phyloP scores from a whole-genome alignment of 2,888 invertebrate genomes.

The Nymphalis polychloros region DNA sequence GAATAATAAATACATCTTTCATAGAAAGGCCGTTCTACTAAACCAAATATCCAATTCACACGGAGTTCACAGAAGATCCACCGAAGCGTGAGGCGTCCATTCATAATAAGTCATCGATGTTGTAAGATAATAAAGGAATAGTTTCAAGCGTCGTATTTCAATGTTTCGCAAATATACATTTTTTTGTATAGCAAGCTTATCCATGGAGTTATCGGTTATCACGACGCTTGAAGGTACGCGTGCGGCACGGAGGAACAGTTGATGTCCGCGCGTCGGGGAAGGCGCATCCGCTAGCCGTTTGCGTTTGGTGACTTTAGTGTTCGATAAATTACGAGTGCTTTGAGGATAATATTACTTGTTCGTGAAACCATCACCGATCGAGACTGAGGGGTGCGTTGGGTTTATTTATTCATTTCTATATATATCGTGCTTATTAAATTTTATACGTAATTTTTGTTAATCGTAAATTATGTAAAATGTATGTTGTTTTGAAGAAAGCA shows the following conservation, averaged over 20 bases:
- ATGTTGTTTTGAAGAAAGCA: background rate
- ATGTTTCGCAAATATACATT: slow-evolving; percentile 56
- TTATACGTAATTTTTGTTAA: background rate
- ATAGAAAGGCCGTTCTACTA: slow-evolving; percentile 27
- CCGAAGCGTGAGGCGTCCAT: slow-evolving; percentile 39
- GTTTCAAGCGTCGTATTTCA: slow-evolving; percentile 41
- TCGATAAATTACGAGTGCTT: slow-evolving; percentile 59
- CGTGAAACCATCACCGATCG: slow-evolving; percentile 49
- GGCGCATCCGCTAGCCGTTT: slow-evolving; percentile 69
- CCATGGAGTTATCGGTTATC: slow-evolving; percentile 73
- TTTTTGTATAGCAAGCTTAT: slow-evolving; percentile 59
- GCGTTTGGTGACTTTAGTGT: slow-evolving; percentile 60
- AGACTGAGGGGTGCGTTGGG: slow-evolving; percentile 59
- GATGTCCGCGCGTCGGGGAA: slow-evolving; percentile 77
- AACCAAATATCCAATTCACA: slow-evolving; percentile 34
- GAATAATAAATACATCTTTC: slow-evolving; percentile 3
- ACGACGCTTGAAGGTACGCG: slow-evolving; percentile 55
- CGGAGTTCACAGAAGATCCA: slow-evolving; percentile 35
- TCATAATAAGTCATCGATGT: slow-evolving; percentile 39
- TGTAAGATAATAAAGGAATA: slow-evolving; percentile 34
- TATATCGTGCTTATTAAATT: background rate
- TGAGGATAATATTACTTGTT: slow-evolving; percentile 48
- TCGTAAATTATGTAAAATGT: background rate
- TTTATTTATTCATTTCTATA: slow-evolving; percentile 10
- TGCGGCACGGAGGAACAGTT: slow-evolving; percentile 66